Percentiles rank a stretch among this genome's conserved stretches.
Conservation (phyloP, 2,113 vertebrate species). For the Paratilapia polleni region DNA sequence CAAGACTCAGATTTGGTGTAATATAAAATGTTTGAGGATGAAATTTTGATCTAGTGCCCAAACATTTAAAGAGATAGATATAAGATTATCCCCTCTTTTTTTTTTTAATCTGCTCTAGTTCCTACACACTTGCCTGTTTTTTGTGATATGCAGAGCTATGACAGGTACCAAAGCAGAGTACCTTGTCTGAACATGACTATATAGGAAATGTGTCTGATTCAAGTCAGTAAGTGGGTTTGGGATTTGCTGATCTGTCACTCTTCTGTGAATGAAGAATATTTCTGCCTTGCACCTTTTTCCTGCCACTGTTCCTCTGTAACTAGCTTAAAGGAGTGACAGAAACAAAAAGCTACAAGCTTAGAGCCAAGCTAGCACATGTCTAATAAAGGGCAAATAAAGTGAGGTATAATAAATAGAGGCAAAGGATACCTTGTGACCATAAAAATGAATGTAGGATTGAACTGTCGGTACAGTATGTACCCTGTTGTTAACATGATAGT, state of each 20-base stretch:
- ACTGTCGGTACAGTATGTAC: not conserved
- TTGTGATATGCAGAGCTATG: slow-evolving; percentile 54
- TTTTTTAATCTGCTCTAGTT: slow-evolving; percentile 3
- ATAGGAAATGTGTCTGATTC: slow-evolving; percentile 53
- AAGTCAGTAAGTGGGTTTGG: slow-evolving; percentile 50
- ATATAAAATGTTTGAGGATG: not conserved
- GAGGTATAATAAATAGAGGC: not conserved
- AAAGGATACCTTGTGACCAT: not conserved
- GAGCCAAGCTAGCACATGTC: not conserved
- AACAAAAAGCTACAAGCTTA: not conserved
- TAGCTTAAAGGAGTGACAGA: slow-evolving; percentile 20
- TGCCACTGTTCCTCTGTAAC: slow-evolving; percentile 18
- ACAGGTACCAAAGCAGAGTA: slow-evolving; percentile 62
- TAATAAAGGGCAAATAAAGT: not conserved
- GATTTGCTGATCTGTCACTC: slow-evolving; percentile 58
- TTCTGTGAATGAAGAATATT: slow-evolving; percentile 38
- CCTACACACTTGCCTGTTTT: slow-evolving; percentile 14
- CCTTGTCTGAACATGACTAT: slow-evolving; percentile 60
- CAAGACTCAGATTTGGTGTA: not conserved
- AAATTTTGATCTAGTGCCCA: not conserved
- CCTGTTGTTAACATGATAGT: not conserved
- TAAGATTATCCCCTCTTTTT: not conserved
- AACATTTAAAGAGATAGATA: not conserved
- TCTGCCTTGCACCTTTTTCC: slow-evolving; percentile 28
- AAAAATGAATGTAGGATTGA: too few species aligned